phyloP scores from a whole-genome alignment of 2,113 vertebrate genomes.

The Cervus canadensis region DNA sequence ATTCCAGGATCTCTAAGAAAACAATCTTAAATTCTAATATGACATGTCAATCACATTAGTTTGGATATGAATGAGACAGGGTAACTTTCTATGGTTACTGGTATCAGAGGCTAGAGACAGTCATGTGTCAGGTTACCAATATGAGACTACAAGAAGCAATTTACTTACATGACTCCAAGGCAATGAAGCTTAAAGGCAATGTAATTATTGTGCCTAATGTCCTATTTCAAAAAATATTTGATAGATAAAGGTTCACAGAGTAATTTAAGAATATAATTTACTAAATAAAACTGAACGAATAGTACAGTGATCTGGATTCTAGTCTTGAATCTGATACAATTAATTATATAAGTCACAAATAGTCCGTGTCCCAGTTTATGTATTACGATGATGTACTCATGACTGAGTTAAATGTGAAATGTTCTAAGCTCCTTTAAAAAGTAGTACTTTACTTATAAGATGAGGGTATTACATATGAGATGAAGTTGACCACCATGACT shows the following conservation, averaged over 20 bases:
- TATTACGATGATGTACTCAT: not conserved
- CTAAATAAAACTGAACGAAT: constrained; percentile 38
- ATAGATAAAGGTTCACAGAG: constrained; percentile 25
- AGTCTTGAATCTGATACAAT: not conserved
- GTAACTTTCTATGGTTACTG: not conserved
- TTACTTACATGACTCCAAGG: constrained; percentile 35
- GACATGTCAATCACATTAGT: not conserved
- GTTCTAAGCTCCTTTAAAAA: constrained; percentile 24
- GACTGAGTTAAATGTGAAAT: constrained; percentile 17
- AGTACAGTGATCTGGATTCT: not conserved
- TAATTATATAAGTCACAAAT: constrained; percentile 2
- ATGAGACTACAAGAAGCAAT: constrained; percentile 29
- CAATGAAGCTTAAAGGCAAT: constrained; percentile 52
- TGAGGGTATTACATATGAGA: not conserved
- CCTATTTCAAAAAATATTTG: constrained; percentile 45
- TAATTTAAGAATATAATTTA: constrained; percentile 31
- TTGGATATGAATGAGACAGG: not conserved
- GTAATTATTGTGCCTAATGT: constrained; percentile 49
- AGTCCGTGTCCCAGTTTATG: not conserved
- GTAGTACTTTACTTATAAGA: not conserved
- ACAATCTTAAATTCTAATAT: not conserved
- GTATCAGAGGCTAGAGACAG: not conserved
- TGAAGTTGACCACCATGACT: not conserved
- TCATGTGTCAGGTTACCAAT: constrained; percentile 7
- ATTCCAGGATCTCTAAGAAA: constrained; percentile 9